Evolutionary conservation across 2,888 invertebrate genomes (phyloP).

Genomic region (Dorcus parallelipipedus): DNA sequence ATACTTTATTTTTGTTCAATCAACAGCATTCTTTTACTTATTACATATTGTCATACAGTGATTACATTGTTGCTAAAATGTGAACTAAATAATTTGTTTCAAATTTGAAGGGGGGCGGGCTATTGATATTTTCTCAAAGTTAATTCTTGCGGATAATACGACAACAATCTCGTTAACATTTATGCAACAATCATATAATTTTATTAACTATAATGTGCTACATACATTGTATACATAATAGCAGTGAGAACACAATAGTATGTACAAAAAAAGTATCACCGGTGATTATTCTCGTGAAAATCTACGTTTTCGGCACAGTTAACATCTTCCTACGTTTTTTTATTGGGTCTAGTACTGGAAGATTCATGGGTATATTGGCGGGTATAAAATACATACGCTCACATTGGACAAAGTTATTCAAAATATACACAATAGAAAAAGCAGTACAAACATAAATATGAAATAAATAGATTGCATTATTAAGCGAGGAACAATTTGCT

Average conservation of each 20-base stretch:
- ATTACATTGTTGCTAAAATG: constrained; percentile 37
- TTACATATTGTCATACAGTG: constrained; percentile 46
- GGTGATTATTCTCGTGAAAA: too few species aligned
- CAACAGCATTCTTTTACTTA: constrained; percentile 39
- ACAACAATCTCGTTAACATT: constrained; percentile 18
- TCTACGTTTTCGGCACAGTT: not conserved
- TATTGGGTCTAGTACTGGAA: not conserved
- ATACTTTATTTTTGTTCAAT: constrained; percentile 37
- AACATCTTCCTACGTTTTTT: not conserved
- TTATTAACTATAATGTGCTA: constrained; percentile 20
- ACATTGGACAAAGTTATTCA: too few species aligned
- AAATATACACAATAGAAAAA: constrained; percentile 2
- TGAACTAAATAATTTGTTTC: constrained; percentile 17
- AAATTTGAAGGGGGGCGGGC: not conserved
- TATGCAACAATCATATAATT: constrained; percentile 25
- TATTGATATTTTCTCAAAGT: not conserved
- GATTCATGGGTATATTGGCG: not conserved
- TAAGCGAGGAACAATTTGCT: constrained; percentile 16
- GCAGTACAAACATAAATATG: constrained; percentile 10
- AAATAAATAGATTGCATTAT: constrained; percentile 15
- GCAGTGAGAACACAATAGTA: constrained; percentile 15
- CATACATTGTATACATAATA: constrained; percentile 17
- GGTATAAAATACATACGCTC: too few species aligned
- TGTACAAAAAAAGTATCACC: not conserved
- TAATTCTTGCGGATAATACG: not conserved